Evolutionary conservation across 1,140 invertebrate species (phyloP), one percentile per base, ranked within the genome.

Genomic region (Bombyx mandarina): DNA sequence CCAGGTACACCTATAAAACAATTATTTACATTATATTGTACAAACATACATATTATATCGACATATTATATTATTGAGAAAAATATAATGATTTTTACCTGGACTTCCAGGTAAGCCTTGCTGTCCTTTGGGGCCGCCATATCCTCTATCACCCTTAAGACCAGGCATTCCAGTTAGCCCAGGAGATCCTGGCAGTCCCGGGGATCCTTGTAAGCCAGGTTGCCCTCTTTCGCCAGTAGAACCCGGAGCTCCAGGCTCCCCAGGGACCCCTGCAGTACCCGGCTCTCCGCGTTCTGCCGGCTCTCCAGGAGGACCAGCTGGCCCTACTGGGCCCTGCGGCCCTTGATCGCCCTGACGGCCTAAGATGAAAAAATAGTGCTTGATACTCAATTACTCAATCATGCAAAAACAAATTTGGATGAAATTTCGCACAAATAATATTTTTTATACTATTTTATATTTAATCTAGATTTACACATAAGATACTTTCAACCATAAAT

Each of bases 271-370:
- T 18, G 93, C 90, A 50, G 90, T 84, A 51, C 94, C 94, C 42
- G 92, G 90, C 66, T 95, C 94, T 44, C 94, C 94, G 72, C 92
- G 88, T 74, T 93, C 92, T 0, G 91, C 93, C 56, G 92, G 91
- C 79, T 94, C 93, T 54, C 94, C 94, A 9, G 92, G 92, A n/a
- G 92, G 91, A 10, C 94, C 94, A 7, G 88, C 73, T 7, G 91
- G 90, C 44, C 94, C 94, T 42, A 93, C 75, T 35, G 89, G 88
- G 12, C 94, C 94, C 79, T 92, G 91, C 1, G 88, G 88, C 12
- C 93, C 93, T 75, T 92, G 88, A 75, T 93, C 92, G 43, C 93
- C 92, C 78, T 91, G 90, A n/a, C 89, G 86, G 68, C 91, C 91
- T 89, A 60, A 48, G 45, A 26, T 10, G 2, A 5, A 10, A 47